Evolutionary conservation across 2,888 invertebrate genomes (phyloP).

Genomic region (Cremastinae sp.): DNA sequence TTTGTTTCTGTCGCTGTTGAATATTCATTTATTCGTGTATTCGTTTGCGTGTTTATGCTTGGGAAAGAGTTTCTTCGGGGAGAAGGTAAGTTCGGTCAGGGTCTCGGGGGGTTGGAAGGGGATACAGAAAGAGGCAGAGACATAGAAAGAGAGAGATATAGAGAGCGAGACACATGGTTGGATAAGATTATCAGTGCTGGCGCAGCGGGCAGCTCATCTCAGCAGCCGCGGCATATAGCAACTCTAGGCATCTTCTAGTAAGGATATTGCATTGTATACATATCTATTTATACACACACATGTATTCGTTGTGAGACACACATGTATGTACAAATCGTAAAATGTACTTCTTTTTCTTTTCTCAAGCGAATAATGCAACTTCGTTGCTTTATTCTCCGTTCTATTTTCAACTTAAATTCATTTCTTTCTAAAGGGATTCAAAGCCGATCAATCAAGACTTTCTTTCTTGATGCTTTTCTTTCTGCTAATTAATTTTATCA

Average conservation of each 20-base stretch:
- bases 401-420: not conserved
- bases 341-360: constrained; percentile 3
- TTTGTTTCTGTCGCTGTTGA: constrained; percentile 17
- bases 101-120: constrained; percentile 27
- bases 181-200: constrained; percentile 75
- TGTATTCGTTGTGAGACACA: constrained; percentile 10
- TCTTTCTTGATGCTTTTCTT: not conserved
- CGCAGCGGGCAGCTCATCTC: constrained; percentile 77
- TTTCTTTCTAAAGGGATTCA: not conserved
- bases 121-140: constrained; percentile 35
- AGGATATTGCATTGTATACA: constrained; percentile 65
- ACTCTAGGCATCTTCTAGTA: constrained; percentile 76
- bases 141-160: constrained; percentile 35
- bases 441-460: not conserved
- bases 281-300: constrained; percentile 24
- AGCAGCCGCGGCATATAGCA: constrained; percentile 78
- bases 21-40: constrained; percentile 28
- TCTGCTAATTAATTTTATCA: no score
- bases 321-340: constrained; percentile 4
- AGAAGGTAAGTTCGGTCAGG: constrained; percentile 54
- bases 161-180: constrained; percentile 53
- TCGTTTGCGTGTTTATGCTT: constrained; percentile 32
- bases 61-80: constrained; percentile 30
- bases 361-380: constrained; percentile 27
- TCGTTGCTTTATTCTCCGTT: constrained; percentile 20